phyloP scores from a whole-genome alignment of 2,797 vertebrate species.

The Hylomyscus alleni region DNA sequence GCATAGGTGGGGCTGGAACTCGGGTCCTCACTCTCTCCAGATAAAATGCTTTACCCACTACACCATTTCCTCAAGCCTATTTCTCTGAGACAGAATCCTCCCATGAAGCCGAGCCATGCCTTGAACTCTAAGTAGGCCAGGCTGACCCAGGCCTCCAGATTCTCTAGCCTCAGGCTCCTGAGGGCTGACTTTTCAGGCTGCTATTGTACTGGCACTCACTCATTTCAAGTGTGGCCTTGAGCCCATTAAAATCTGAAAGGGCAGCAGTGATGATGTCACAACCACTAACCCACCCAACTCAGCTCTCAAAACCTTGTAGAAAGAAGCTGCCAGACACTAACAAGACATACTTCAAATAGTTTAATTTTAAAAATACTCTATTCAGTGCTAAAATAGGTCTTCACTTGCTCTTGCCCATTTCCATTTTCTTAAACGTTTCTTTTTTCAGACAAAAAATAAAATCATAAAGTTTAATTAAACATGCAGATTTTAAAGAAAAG shows the following conservation, averaged over 20 bases:
- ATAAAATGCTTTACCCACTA: not conserved
- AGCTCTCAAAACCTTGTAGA: not conserved
- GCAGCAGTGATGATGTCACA: not conserved
- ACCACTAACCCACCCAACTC: not conserved
- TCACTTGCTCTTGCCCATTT: slow-evolving; percentile 85
- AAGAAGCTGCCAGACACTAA: slow-evolving; percentile 36
- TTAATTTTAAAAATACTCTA: slow-evolving; percentile 93
- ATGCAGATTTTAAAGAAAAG: slow-evolving; percentile 86
- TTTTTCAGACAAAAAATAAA: slow-evolving; percentile 86
- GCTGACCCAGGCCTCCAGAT: not conserved
- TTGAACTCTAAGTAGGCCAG: not conserved
- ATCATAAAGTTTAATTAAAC: slow-evolving; percentile 86
- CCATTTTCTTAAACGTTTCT: slow-evolving; percentile 84
- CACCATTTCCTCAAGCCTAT: not conserved
- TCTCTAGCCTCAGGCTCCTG: not conserved
- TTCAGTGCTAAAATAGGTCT: slow-evolving; percentile 92
- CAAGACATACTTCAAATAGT: slow-evolving; percentile 88
- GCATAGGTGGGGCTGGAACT: not conserved
- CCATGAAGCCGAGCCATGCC: not conserved
- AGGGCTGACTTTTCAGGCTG: not conserved
- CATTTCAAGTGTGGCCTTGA: not conserved
- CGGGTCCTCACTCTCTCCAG: not conserved
- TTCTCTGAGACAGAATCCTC: not conserved
- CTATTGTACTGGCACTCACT: not conserved
- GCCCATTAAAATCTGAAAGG: not conserved